These are phyloP conservation scores for Brachypalpus laphriformis DNA, from an alignment of 2,888 invertebrate species.

Conservation along the genomic window DNA sequence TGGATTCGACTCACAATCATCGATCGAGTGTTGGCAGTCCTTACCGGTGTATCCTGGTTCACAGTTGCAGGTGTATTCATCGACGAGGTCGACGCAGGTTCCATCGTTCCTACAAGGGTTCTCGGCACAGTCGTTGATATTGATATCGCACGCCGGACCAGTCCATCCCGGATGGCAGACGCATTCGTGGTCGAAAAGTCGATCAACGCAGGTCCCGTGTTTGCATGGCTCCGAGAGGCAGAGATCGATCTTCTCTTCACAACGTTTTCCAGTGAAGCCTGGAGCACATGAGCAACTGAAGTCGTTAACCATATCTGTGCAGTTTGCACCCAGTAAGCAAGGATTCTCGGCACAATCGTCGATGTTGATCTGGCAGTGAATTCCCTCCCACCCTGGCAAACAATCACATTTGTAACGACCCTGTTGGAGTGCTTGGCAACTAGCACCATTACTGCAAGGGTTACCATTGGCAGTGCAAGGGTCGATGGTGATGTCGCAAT, in stretches of 20 bases:
- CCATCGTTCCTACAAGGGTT: slow-evolving; percentile 97
- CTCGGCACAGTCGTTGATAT: slow-evolving; percentile 94
- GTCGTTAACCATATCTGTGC: slow-evolving; percentile 96
- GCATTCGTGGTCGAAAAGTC: slow-evolving; percentile 92
- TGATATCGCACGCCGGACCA: slow-evolving; percentile 92
- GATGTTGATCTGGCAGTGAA: slow-evolving; percentile 95
- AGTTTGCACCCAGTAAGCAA: slow-evolving; percentile 94
- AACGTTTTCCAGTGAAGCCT: slow-evolving; percentile 97
- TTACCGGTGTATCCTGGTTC: slow-evolving; percentile 97
- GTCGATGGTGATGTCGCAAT: slow-evolving; percentile 95
- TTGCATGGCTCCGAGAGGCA: slow-evolving; percentile 95
- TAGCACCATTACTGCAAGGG: slow-evolving; percentile 95
- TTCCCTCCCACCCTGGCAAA: slow-evolving; percentile 98
- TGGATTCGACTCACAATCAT: slow-evolving; percentile 94
- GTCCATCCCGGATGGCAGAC: slow-evolving; percentile 97
- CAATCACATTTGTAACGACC: slow-evolving; percentile 98
- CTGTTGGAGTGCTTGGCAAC: slow-evolving; percentile 94
- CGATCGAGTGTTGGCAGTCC: slow-evolving; percentile 95
- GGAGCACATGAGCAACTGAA: slow-evolving; percentile 96
- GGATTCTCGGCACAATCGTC: slow-evolving; percentile 97
- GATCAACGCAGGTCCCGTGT: slow-evolving; percentile 96
- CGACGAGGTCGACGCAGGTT: slow-evolving; percentile 93
- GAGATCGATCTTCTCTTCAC: slow-evolving; percentile 96
- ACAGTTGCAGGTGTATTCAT: slow-evolving; percentile 93
- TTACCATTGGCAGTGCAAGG: slow-evolving; percentile 95